Base-by-base conservation (phyloP, 2,797 vertebrate genomes). In the Pseudomugil tenellus region DNA sequence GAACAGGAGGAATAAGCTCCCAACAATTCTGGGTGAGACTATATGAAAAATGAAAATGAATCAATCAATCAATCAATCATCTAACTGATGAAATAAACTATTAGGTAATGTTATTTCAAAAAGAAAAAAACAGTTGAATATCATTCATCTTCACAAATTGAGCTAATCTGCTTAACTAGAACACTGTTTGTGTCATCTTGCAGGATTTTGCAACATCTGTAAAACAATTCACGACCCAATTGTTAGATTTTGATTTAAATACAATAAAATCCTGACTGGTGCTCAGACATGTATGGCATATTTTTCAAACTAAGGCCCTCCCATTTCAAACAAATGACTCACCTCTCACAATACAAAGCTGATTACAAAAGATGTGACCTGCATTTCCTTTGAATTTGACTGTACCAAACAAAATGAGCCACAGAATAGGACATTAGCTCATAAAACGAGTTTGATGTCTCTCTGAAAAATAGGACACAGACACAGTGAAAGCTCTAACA, bases 391-490 rank as follows among this genome's bases (percentile, higher is more conserved):
- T 46, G 43, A 21, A 21, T 46, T 21, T n/a, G 3, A n/a, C 43
- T 34, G 46, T 55, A 59, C 14, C 2, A 10, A 71, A 29, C 32
- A 51, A 21, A 14, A 58, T 41, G 28, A 41, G 29, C 37, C 51
- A 28, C 12, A 51, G 9, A 61, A 46, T 26, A 52, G 66, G 53
- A 51, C 68, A 73, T 37, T 19, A 6, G 37, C 41, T 66, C 21
- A 70, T 46, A 13, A 6, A 14, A 62, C 63, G 74, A 67, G 53
- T 43, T 52, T n/a, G 52, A 64, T 26, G 17, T 25, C 23, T 35
- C 9, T 72, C 28, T 78, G 61, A 54, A 28, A 68, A 43, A 69
- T 5, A 25, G 25, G 25, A 25, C 25, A 8, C 58, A 74, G 58
- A 59, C 46, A 64, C 63, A 54, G 21, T 25, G 43, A 11, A 39